phyloP scores from a whole-genome alignment of 1,140 invertebrate genomes.

The Trinorchestia longiramus region DNA sequence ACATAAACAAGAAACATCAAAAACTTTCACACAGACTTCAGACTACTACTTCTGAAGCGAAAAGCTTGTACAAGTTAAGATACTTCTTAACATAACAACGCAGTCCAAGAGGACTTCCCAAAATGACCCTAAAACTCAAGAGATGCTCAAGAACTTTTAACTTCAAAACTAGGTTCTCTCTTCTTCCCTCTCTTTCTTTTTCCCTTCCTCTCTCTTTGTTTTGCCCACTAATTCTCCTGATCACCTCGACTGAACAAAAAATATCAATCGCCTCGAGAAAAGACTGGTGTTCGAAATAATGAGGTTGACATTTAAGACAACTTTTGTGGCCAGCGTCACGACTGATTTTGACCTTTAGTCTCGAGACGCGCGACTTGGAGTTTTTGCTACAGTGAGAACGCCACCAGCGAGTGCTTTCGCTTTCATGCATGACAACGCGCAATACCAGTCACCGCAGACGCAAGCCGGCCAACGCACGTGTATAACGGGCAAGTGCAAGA shows the following conservation, averaged over 20 bases:
- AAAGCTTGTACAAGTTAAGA: not conserved
- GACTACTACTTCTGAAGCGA: not conserved
- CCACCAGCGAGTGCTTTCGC: not conserved
- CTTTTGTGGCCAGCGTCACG: not conserved
- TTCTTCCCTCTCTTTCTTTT: not conserved
- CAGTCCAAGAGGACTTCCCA: not conserved
- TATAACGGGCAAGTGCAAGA: not conserved
- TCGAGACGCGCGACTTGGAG: not conserved
- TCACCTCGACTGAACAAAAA: not conserved
- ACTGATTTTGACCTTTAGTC: not conserved
- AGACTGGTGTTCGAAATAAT: constrained; percentile 14
- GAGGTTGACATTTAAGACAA: constrained; percentile 40
- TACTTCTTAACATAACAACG: not conserved
- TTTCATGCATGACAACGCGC: not conserved
- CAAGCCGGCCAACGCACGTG: not conserved
- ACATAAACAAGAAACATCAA: not conserved
- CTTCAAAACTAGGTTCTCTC: not conserved
- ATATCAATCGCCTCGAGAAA: constrained; percentile 14
- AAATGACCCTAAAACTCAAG: not conserved
- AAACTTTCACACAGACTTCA: not conserved
- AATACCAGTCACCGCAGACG: not conserved
- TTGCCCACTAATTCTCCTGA: not conserved
- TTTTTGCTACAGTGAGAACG: not conserved
- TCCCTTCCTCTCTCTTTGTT: constrained; percentile 1
- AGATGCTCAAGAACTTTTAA: not conserved